Percentiles rank a stretch among this genome's conserved stretches.
These are phyloP conservation scores for Muscicapa adusta DNA, from an alignment of 2,113 vertebrate genomes.

Conservation along the genomic window DNA sequence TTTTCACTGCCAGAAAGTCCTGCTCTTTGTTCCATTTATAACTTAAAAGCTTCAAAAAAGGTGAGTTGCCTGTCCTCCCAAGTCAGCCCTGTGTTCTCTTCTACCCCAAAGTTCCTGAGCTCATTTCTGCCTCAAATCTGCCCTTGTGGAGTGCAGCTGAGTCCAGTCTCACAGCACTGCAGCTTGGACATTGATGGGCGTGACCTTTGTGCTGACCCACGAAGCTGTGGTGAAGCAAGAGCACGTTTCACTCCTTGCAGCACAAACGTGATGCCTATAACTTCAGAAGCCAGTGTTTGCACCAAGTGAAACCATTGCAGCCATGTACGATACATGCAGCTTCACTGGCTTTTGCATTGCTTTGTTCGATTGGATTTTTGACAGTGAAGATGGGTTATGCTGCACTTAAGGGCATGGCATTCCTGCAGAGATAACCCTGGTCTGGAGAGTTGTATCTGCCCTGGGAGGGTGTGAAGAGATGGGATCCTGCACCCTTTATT, in stretches of 20 bases:
- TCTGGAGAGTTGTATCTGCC: background rate
- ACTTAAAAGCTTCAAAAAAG: background rate
- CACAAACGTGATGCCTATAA: accelerated
- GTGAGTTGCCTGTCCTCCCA: background rate
- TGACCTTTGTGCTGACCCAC: background rate
- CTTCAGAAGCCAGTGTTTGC: background rate
- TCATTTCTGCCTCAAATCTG: background rate
- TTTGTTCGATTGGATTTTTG: background rate
- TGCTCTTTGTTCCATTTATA: background rate
- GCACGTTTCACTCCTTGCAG: background rate
- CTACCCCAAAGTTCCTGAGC: background rate
- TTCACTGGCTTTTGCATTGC: conserved; percentile 4
- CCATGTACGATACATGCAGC: accelerated
- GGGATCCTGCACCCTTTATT: background rate
- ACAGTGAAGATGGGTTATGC: background rate
- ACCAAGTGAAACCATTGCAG: background rate
- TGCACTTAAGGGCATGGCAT: background rate
- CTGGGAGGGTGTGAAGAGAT: background rate
- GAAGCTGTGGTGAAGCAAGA: accelerated
- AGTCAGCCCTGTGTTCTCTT: background rate
- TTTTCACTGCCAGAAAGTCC: background rate
- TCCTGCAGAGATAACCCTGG: background rate
- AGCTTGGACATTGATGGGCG: background rate
- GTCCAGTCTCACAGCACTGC: background rate
- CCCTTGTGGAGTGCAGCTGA: background rate